Base-by-base conservation (phyloP, 1,140 invertebrate genomes). In the Lepidurus apus region DNA sequence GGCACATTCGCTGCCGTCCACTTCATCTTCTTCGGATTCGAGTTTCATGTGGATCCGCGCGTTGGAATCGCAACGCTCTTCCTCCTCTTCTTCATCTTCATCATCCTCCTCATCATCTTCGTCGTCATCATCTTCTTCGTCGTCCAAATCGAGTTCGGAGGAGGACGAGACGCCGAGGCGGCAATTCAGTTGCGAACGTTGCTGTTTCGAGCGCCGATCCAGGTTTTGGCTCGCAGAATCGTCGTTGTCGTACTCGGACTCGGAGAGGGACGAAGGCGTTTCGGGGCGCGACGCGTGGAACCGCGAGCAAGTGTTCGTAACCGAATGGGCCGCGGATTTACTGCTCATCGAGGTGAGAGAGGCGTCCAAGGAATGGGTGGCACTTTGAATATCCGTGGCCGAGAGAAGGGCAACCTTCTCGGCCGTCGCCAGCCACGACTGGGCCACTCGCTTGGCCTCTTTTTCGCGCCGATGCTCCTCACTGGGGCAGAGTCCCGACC, bases 401-500 rank as follows among this genome's bases (percentile, higher is more conserved):
- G 53, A 13, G 53, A 65, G 53, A n/a, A 13, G 17, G 6, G 17
- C 17, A 1, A n/a, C 53, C 53, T 65, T 65, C 17, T 65, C 53
- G 9, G 53, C 34, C 34, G 34, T 34, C 34, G 34, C 21, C 5
- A n/a, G 47, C 47, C 47, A 65, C 13, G 42, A 45, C n/a, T 42
- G 7, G 43, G 76, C 17, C 45, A 65, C 44, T 77, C 26, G n/a
- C 42, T 47, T 26, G 47, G 42, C 21, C 17, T 79, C 78, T 43
- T 74, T 74, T 43, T 79, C 43, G 13, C 74, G 43, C 5, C 78
- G 78, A 76, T 80, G 82, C 6, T 81, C 81, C 74, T 81, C 81
- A 17, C 79, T 78, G 8, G 78, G 78, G 82, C 89, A 89, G 17
- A 87, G 84, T 0, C 89, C 90, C 0, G 89, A 88, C 90, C 90